Evolutionary conservation across 2,113 vertebrate species (phyloP), one percentile per base, ranked within the genome.

Genomic region (Neolamprologus devosi): DNA sequence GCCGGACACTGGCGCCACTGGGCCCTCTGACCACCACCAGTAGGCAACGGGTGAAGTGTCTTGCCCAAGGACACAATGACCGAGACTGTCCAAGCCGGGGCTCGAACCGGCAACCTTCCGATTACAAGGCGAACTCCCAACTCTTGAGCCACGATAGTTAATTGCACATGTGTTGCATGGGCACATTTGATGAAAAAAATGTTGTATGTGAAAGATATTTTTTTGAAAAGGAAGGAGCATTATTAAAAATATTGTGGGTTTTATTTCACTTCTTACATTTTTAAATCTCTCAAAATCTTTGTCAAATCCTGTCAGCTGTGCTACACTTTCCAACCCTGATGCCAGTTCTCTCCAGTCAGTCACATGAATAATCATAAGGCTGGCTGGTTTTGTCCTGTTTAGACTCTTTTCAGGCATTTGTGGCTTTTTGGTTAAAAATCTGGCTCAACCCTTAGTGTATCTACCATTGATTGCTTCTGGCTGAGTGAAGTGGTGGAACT

Each of bases 401-500:
- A 53, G 23, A 28, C 14, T 28, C 9, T 47, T 47, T 28, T 49
- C 9, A 78, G 42, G 10, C n/a, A 16, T 65, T 42, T 45, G 10
- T 65, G 49, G 28, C 10, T 54, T 70, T 73, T 55, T 83, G 80
- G 83, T 23, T 10, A 37, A 81, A 68, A 21, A 33, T 57, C 30
- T 45, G 60, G 19, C 21, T 53, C 45, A 33, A 37, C 13, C 2
- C 14, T 73, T 7, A 2, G 33, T 55, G 68, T 55, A 40, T 68
- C 54, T 33, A 57, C 13, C 57, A 81, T 79, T 2, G 63, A 88
- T 63, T 5, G 9, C 47, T 60, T 83, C 83, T 78, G 8, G 7
- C 55, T 35, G 88, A 91, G 82, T 80, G 87, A 89, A 89, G 63
- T 2, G 30, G 51, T 40, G 33, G 40, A 84, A 86, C 86, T 90